Evolutionary conservation across 2,888 invertebrate species (phyloP), one percentile per base, ranked within the genome.

Genomic region (Spodoptera exigua): DNA sequence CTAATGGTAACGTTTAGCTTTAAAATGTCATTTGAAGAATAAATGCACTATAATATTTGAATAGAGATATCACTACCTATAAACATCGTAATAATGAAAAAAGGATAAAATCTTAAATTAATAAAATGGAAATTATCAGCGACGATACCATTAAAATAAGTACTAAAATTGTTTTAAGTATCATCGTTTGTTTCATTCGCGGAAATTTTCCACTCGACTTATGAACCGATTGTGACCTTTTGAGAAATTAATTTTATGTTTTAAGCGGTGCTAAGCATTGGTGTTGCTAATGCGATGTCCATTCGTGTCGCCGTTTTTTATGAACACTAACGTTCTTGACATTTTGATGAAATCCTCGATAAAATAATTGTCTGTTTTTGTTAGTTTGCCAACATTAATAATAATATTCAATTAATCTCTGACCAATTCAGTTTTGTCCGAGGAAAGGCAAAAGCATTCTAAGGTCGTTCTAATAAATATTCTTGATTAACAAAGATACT

Each of bases 191-290:
- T 52, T 56, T 32, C 14, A 47, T 54, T 65, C 27, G 51, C 56
- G 59, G 61, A 77, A 78, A 75, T 70, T 78, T 80, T 80, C 76
- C 77, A 77, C 61, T 53, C 48, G 46, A 48, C 35, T 52, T 72
- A 52, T 32, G 47, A 67, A 36, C 35, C 57, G 47, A 54, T 17
- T 60, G 54, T 82, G 80, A 81, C 82, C 82, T 83, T 83, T 82
- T 12, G 40, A 49, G 60, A 69, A 75, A 81, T 78, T 81, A 82
- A 78, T 75, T 68, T 75, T 65, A 37, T 58, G 71, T 72, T 76
- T 70, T 73, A 69, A 74, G 65, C 63, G 68, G 66, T 59, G 56
- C 65, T 70, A 61, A 59, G 73, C 66, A 72, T 71, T 68, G 66
- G 71, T 71, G 72, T 74, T 45, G 45, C 61, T 75, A 79, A 77